These are phyloP conservation scores for Dolichotis patagonum DNA, from an alignment of 2,113 vertebrate genomes.

Conservation along the genomic window DNA sequence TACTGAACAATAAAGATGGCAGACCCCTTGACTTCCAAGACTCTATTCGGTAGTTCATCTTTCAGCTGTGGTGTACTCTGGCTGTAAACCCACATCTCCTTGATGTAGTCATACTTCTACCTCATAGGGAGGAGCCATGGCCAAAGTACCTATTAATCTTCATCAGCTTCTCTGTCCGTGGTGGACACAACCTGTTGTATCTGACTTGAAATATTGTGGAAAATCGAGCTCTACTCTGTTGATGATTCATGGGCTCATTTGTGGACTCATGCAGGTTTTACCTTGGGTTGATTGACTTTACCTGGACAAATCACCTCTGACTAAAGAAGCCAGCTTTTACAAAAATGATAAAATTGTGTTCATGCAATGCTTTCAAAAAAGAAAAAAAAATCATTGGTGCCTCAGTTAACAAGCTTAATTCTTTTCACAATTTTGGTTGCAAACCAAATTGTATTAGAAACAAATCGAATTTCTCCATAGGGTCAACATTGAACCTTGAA, in stretches of 20 bases:
- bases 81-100: background rate
- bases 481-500: background rate
- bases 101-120: background rate
- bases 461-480: background rate
- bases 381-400: background rate
- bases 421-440: background rate
- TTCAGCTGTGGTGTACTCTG: background rate
- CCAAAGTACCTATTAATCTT: background rate
- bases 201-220: background rate
- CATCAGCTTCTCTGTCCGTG: background rate
- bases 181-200: background rate
- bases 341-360: background rate
- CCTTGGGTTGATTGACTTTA: background rate
- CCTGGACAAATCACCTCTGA: background rate
- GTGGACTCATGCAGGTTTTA: fast-evolving
- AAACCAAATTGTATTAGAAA: background rate
- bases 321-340: background rate
- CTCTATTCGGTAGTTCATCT: fast-evolving
- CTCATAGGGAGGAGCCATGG: background rate
- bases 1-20: background rate
- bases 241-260: background rate
- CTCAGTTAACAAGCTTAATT: background rate
- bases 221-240: background rate
- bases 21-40: background rate
- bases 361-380: background rate